Evolutionary conservation across 2,888 invertebrate genomes (phyloP).

Genomic region (Callosobruchus maculatus): DNA sequence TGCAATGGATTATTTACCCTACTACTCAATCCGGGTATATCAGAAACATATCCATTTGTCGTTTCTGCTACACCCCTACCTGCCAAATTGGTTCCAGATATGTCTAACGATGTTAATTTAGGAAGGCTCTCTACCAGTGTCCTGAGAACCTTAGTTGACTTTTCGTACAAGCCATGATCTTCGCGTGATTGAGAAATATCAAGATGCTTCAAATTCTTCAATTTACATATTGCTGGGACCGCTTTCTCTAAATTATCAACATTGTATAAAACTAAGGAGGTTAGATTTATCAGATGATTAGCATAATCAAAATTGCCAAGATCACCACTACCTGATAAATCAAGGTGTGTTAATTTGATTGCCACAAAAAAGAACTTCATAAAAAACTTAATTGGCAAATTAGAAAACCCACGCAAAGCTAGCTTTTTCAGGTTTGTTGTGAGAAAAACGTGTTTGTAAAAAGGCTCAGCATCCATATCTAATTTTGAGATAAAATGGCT

Average conservation of each 20-base stretch:
- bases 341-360: slow-evolving; percentile 62
- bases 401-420: slow-evolving; percentile 55
- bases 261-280: slow-evolving; percentile 76
- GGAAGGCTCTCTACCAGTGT: slow-evolving; percentile 72
- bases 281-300: slow-evolving; percentile 62
- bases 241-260: slow-evolving; percentile 65
- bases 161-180: slow-evolving; percentile 65
- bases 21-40: slow-evolving; percentile 83
- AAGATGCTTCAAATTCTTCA: slow-evolving; percentile 63
- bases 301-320: slow-evolving; percentile 66
- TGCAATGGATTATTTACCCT: slow-evolving; percentile 75
- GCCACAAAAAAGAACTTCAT: slow-evolving; percentile 58
- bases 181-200: slow-evolving; percentile 81
- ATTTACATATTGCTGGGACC: slow-evolving; percentile 58
- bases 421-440: slow-evolving; percentile 60
- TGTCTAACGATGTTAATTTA: slow-evolving; percentile 78
- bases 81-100: slow-evolving; percentile 94
- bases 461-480: slow-evolving; percentile 38
- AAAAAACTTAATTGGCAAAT: slow-evolving; percentile 52
- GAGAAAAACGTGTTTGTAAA: slow-evolving; percentile 52
- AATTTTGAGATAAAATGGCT: slow-evolving; percentile 30
- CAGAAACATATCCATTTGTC: slow-evolving; percentile 52
- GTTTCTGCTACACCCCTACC: slow-evolving; percentile 73
- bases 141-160: slow-evolving; percentile 70
- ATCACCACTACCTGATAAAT: slow-evolving; percentile 65